Base-by-base conservation (phyloP, 2,113 vertebrate genomes). In the Lampris incognitus region DNA sequence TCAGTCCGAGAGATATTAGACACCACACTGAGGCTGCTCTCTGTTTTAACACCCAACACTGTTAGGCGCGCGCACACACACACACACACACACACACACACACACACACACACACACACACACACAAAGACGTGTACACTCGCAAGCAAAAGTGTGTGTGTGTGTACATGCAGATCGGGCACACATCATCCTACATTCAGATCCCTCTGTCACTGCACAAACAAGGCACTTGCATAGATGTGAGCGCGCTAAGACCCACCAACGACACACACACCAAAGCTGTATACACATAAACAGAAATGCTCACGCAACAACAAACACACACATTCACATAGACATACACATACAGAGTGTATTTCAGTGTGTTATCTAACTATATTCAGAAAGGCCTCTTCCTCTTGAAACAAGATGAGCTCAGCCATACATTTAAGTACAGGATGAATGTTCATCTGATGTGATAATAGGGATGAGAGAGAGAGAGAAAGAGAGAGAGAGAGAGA, bases 361-460 rank as follows among this genome's bases (percentile, higher is more conserved):
- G 24, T 5, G 54, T 24, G 66, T 63, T 62, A 71, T 70, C 83
- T 65, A 73, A 80, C 65, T 60, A 40, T 75, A 69, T 85, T 89
- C 77, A 80, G 76, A 82, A 85, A 79, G 54, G n/a, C 54, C 41
- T 70, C 78, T 59, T 72, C 67, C 64, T 86, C 79, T 69, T 58
- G 85, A 87, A 84, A 87, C 76, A 84, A 87, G 42, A 82, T 76
- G 82, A 83, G 85, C 81, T 84, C 79, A 58, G 77, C 82, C 83
- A 81, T 87, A 83, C 83, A 89, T 91, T 87, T 86, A 90, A 91
- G 83, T 60, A 3, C 5, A 0, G 46, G 39, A 79, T 90, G 77
- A 87, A 89, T 88, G 87, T 90, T 90, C 84, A 88, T 81, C 3
- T 50, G 58, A 78, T 55, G 7, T 46, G 68, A 52, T 87, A 84